Conservation (phyloP, 2,797 vertebrate genomes). For the Meriones psammophilus region DNA sequence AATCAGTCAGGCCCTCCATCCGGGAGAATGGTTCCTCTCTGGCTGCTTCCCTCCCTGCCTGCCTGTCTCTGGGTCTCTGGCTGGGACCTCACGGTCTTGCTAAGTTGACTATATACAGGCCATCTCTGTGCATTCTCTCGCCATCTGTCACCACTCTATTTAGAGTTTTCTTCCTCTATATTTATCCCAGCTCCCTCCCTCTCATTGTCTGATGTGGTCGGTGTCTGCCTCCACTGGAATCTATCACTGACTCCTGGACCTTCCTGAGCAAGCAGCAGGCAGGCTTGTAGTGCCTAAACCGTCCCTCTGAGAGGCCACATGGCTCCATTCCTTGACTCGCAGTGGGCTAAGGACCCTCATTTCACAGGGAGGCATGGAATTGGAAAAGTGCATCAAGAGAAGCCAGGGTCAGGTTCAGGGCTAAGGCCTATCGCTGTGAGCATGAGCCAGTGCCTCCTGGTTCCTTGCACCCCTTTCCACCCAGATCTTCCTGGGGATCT, state of each 20-base stretch:
- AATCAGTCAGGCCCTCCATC: neutral
- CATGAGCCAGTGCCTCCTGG: neutral
- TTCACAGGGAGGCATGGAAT: neutral
- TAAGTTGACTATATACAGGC: conserved; percentile 26
- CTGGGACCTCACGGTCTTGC: neutral
- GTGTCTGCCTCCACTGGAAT: neutral
- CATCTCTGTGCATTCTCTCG: conserved; percentile 37
- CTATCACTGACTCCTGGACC: neutral
- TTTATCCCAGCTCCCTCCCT: conserved; percentile 68
- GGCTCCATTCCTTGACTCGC: neutral
- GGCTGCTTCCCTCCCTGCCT: neutral
- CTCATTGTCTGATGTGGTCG: conserved; percentile 60
- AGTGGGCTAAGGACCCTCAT: neutral
- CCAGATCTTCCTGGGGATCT: neutral
- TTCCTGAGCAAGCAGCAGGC: neutral
- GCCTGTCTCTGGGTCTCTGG: neutral
- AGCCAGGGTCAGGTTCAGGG: neutral
- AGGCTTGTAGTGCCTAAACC: neutral
- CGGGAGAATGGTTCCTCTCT: neutral
- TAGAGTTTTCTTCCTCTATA: conserved; percentile 79
- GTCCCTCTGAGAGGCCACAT: neutral
- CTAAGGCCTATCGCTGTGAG: too few relatives aligned
- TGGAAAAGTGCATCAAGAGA: neutral
- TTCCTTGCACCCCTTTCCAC: neutral
- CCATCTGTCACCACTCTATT: conserved; percentile 74